Evolutionary conservation across 92 coral and sea anemone species (phyloP).

Genomic region (Epizoanthus scotinus): DNA sequence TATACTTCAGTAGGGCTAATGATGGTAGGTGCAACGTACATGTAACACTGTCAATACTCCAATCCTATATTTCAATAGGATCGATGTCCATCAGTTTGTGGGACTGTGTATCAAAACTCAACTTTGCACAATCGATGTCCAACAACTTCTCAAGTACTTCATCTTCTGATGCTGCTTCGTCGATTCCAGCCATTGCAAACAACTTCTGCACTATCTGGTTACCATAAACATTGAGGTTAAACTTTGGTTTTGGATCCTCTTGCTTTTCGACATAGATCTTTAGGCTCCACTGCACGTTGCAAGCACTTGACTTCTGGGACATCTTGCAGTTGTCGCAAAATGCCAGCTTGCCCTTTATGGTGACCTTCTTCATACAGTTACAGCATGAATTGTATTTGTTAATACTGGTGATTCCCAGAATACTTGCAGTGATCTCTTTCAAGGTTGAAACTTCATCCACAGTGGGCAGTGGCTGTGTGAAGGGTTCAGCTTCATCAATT

Average conservation of each 20-base stretch:
- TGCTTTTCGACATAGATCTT: constrained; percentile 51
- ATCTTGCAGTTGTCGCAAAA: constrained; percentile 51
- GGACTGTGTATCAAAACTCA: no score
- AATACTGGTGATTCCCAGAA: constrained; percentile 49
- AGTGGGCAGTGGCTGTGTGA: constrained; percentile 44
- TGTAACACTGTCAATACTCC: no score
- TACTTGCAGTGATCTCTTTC: constrained; percentile 53
- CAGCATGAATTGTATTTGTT: constrained; percentile 60
- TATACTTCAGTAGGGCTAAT: no score
- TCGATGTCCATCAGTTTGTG: no score
- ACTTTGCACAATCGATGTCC: no score
- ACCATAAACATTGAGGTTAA: constrained; percentile 56
- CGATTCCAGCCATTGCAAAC: constrained; percentile 55
- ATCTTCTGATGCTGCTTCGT: constrained; percentile 61
- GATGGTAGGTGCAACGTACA: no score
- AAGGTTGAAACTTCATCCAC: constrained; percentile 39
- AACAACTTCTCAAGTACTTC: constrained; percentile 19
- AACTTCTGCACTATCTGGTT: constrained; percentile 60
- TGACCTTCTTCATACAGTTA: constrained; percentile 61
- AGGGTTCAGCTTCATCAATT: constrained; percentile 58
- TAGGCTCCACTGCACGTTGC: constrained; percentile 60
- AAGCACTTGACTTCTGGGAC: constrained; percentile 60
- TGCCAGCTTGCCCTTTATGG: constrained; percentile 58
- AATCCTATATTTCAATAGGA: no score
- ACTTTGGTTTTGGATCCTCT: constrained; percentile 53